Percentiles rank a stretch among this genome's conserved stretches.
Evolutionary conservation across 2,888 invertebrate genomes (phyloP).

Genomic region (Macrosoma leucophasiata): DNA sequence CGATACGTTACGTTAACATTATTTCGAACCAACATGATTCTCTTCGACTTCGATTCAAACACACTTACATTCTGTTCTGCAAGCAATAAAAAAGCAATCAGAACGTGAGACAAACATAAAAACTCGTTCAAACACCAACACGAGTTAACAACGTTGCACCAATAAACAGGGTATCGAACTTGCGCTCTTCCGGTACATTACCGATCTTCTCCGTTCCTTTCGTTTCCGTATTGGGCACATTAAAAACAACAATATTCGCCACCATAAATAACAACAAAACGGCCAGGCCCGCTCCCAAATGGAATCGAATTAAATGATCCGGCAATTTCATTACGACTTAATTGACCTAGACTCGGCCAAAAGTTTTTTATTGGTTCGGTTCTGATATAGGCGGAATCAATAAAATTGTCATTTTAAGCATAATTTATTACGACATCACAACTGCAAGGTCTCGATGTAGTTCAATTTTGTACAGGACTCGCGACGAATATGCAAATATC

Average conservation of each 20-base stretch:
- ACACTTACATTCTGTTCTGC: no score
- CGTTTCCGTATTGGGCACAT: slow-evolving; percentile 19
- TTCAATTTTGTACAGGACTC: no score
- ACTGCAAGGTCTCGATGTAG: no score
- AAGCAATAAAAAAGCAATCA: no score
- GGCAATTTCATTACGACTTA: slow-evolving; percentile 10
- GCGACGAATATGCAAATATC: no score
- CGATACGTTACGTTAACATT: no score
- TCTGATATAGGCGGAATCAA: no score
- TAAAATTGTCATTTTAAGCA: no score
- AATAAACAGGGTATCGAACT: slow-evolving; percentile 32
- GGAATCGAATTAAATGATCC: slow-evolving; percentile 34
- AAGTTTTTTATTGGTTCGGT: slow-evolving; percentile 10
- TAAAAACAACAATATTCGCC: slow-evolving; percentile 28
- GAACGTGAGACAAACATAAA: no score
- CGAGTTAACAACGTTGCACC: slow-evolving; percentile 1
- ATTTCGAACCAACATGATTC: no score
- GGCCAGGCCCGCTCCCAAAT: slow-evolving; percentile 27
- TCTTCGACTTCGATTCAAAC: no score
- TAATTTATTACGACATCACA: no score
- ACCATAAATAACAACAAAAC: slow-evolving; percentile 35
- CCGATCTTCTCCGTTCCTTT: slow-evolving; percentile 7
- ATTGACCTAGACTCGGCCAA: slow-evolving; percentile 5
- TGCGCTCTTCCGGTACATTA: slow-evolving; percentile 10
- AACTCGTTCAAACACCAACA: neutral